These are phyloP conservation scores for Zeugodacus cucurbitae DNA, from an alignment of 1,140 invertebrate genomes.

Conservation along the genomic window DNA sequence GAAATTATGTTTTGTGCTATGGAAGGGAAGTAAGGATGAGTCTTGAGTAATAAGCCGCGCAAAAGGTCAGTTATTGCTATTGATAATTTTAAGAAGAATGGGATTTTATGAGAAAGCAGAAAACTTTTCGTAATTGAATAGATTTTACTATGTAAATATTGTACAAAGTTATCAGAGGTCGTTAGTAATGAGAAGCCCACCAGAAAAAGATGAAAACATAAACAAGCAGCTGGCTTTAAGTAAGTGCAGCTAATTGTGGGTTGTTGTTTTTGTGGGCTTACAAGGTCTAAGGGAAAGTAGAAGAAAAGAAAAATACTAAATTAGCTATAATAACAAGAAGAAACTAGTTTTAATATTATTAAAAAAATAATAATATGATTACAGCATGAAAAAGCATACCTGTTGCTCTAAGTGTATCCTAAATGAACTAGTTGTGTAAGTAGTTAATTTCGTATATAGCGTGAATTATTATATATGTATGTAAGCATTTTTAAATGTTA, in stretches of 20 bases:
- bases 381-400: not conserved
- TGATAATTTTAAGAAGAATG: not conserved
- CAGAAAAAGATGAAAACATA: too few species aligned
- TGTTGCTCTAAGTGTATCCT: not conserved
- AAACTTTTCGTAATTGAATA: slow-evolving; percentile 17
- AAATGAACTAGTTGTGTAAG: not conserved
- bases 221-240: not conserved
- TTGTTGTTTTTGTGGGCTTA: not conserved
- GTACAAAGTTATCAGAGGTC: not conserved
- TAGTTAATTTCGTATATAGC: not conserved
- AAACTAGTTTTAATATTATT: not conserved
- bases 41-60: not conserved
- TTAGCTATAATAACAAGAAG: not conserved
- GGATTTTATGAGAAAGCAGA: not conserved
- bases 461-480: not conserved
- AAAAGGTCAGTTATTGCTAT: not conserved
- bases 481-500: slow-evolving; percentile 5
- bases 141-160: not conserved
- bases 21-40: not conserved
- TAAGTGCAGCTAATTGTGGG: not conserved
- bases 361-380: not conserved
- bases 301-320: not conserved
- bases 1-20: not conserved
- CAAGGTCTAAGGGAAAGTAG: not conserved
- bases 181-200: not conserved